phyloP scores from a whole-genome alignment of 2,888 invertebrate genomes.

The Acleris cristana region DNA sequence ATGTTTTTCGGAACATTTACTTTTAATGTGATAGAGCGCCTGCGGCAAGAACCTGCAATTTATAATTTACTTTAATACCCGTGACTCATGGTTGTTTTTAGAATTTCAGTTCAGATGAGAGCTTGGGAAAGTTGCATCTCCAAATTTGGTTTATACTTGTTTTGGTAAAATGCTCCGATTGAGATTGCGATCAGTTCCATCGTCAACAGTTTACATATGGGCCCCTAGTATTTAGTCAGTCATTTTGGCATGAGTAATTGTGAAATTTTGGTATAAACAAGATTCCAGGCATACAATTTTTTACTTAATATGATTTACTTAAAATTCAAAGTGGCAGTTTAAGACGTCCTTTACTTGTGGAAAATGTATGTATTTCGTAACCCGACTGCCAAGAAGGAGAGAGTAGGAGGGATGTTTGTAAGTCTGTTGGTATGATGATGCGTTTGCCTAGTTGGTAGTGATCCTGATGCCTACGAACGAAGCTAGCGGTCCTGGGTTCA shows the following conservation, averaged over 20 bases:
- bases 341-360: no score
- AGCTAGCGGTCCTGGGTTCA: no score
- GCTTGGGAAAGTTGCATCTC: neutral
- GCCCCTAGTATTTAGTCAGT: neutral
- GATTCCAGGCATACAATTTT: neutral
- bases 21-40: constrained; percentile 24
- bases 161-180: constrained; percentile 1
- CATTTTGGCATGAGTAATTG: neutral
- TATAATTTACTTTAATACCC: neutral
- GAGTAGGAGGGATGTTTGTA: no score
- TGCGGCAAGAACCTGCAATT: constrained; percentile 4
- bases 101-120: neutral
- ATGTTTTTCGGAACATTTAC: constrained; percentile 28
- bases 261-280: neutral
- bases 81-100: neutral
- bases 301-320: no score
- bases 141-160: neutral
- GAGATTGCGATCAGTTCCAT: neutral
- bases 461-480: no score
- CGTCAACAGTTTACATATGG: neutral
- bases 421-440: no score
- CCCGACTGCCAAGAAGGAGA: no score
- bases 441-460: no score
- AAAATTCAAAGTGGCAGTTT: no score
- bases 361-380: no score